Evolutionary conservation across 2,888 invertebrate species (phyloP).

Genomic region (Phasia obesa): DNA sequence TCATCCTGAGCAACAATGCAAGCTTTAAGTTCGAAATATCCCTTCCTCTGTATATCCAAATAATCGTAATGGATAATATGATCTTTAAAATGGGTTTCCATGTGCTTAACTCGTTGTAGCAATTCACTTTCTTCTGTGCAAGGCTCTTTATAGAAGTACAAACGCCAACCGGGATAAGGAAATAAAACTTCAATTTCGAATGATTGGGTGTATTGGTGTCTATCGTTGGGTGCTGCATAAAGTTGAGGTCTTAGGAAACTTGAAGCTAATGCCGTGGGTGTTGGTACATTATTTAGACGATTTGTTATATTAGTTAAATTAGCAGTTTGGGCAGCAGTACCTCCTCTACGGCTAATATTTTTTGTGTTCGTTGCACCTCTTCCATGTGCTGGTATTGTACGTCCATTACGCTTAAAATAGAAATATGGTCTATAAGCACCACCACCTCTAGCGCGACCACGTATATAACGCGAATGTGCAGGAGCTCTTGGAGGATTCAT

Average conservation of each 20-base stretch:
- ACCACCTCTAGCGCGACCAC: conserved; percentile 76
- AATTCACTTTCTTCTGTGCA: conserved; percentile 83
- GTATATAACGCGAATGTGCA: conserved; percentile 74
- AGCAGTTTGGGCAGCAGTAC: background rate
- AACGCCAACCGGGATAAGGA: conserved; percentile 88
- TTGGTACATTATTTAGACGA: conserved; percentile 29
- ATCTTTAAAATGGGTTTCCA: conserved; percentile 84
- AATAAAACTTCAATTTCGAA: conserved; percentile 74
- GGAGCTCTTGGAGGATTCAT: conserved; percentile 75
- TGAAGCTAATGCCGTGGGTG: conserved; percentile 44
- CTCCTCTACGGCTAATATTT: too few species aligned
- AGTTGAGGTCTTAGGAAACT: conserved; percentile 76
- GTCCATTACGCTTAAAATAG: conserved; percentile 78
- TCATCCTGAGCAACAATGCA: conserved; percentile 84
- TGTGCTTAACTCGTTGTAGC: conserved; percentile 83
- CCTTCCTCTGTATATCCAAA: conserved; percentile 70
- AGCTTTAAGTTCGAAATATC: conserved; percentile 83
- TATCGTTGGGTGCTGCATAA: conserved; percentile 76
- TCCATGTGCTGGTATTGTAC: conserved; percentile 76
- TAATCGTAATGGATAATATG: conserved; percentile 75
- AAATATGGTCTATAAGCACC: conserved; percentile 77
- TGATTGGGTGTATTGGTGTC: conserved; percentile 73
- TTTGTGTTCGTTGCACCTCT: conserved; percentile 32
- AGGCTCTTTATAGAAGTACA: conserved; percentile 89
- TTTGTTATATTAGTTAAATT: background rate